Percentiles rank a stretch among this genome's conserved stretches.
Conservation (phyloP, 2,797 vertebrate genomes). For the Hydrophis major region DNA sequence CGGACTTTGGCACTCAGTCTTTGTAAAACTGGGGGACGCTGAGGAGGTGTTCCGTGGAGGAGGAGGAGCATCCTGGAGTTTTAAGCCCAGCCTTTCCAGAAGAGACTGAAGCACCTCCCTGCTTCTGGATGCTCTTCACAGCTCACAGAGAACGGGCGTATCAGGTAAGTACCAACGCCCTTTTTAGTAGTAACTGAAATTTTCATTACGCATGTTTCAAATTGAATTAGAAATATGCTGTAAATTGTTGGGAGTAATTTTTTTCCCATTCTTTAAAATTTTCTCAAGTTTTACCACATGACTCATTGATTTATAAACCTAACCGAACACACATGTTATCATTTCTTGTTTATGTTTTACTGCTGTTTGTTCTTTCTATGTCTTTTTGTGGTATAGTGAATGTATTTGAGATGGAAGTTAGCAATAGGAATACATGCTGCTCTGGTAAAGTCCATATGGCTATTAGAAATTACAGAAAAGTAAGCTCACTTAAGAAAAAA, state of each 20-base stretch:
- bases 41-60: no score
- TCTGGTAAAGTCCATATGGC: not conserved
- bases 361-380: not conserved
- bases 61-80: no score
- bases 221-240: not conserved
- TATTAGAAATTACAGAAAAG: not conserved
- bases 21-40: no score
- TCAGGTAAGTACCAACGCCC: no score
- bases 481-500: not conserved
- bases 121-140: no score
- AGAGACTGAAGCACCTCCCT: no score
- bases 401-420: not conserved
- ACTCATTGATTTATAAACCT: not conserved
- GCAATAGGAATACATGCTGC: not conserved
- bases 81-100: no score
- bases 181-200: not conserved
- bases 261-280: conserved; percentile 28
- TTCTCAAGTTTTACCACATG: not conserved
- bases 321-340: not conserved
- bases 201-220: not conserved
- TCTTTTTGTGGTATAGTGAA: not conserved
- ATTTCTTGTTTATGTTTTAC: not conserved
- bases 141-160: no score
- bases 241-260: not conserved
- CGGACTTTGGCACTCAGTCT: no score